A percentile compares a stretch with the other conserved stretches of the same genome.
phyloP scores from a whole-genome alignment of 2,888 invertebrate genomes.

The Erebia aethiops region DNA sequence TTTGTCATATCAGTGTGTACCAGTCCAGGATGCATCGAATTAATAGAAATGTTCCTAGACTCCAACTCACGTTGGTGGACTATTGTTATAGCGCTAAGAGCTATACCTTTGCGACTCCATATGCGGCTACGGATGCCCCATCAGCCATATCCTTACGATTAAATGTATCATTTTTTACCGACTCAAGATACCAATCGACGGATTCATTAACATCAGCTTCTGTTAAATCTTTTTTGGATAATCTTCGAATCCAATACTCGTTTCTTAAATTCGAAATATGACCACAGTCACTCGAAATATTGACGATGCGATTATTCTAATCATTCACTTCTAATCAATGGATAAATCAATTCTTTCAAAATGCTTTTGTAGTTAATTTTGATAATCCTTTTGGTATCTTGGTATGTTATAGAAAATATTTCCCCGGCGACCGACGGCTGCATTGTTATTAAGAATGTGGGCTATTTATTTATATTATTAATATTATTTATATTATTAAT shows the following conservation, averaged over 20 bases:
- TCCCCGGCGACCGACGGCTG: no score
- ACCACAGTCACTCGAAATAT: no score
- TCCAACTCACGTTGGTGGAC: constrained; percentile 85
- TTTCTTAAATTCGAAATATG: constrained; percentile 64
- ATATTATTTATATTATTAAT: no score
- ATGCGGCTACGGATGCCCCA: constrained; percentile 75
- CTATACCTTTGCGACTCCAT: constrained; percentile 88
- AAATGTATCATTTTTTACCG: constrained; percentile 56
- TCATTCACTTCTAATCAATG: no score
- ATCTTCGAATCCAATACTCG: constrained; percentile 58
- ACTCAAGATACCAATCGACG: constrained; percentile 85
- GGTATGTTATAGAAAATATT: no score
- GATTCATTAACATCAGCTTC: constrained; percentile 70
- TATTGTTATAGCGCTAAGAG: constrained; percentile 85
- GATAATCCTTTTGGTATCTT: no score
- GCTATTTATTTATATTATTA: no score
- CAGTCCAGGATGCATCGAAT: constrained; percentile 88
- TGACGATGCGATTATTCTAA: no score
- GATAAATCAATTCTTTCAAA: no score
- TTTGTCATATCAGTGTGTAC: constrained; percentile 90
- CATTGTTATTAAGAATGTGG: no score
- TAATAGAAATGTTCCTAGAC: constrained; percentile 81
- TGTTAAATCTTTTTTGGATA: constrained; percentile 57
- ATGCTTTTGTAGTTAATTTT: no score
- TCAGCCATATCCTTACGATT: constrained; percentile 42